These are phyloP conservation scores for Protobothrops mucrosquamatus DNA, from an alignment of 2,113 vertebrate genomes.

Conservation along the genomic window DNA sequence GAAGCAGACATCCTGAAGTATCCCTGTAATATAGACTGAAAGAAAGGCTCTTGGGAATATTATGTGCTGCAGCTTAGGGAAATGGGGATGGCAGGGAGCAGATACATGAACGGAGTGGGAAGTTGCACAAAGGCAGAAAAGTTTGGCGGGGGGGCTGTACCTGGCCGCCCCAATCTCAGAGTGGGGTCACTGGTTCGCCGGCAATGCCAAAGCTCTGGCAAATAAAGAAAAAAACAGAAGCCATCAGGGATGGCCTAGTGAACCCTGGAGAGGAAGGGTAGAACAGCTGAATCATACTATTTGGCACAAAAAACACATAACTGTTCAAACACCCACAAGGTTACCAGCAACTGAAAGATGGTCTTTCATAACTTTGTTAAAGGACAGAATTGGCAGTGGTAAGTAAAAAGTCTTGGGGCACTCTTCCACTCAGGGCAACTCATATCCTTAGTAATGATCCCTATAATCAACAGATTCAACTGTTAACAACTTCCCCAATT, in stretches of 20 bases:
- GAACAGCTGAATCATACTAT: background rate
- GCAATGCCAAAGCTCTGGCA: conserved; percentile 33
- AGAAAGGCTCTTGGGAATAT: background rate
- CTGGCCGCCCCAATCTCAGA: conserved; percentile 28
- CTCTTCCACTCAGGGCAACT: background rate
- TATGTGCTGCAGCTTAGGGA: background rate
- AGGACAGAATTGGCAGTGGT: too few relatives aligned
- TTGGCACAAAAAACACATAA: background rate
- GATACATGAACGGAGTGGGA: background rate
- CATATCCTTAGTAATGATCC: background rate
- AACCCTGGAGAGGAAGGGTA: background rate
- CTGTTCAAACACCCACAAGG: background rate
- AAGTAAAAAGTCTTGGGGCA: background rate
- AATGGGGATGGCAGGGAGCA: background rate
- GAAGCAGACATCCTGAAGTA: background rate
- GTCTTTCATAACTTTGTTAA: background rate
- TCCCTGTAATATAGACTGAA: conserved; percentile 4
- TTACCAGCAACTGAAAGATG: background rate
- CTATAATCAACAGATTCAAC: background rate
- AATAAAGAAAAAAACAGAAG: conserved; percentile 33
- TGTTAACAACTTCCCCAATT: background rate
- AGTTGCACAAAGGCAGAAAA: conserved; percentile 19
- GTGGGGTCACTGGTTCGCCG: conserved; percentile 33
- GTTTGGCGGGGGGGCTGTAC: conserved; percentile 19
- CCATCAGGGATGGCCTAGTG: conserved; percentile 11